Base-by-base conservation (phyloP, 1,140 invertebrate species). In the Aphis gossypii region DNA sequence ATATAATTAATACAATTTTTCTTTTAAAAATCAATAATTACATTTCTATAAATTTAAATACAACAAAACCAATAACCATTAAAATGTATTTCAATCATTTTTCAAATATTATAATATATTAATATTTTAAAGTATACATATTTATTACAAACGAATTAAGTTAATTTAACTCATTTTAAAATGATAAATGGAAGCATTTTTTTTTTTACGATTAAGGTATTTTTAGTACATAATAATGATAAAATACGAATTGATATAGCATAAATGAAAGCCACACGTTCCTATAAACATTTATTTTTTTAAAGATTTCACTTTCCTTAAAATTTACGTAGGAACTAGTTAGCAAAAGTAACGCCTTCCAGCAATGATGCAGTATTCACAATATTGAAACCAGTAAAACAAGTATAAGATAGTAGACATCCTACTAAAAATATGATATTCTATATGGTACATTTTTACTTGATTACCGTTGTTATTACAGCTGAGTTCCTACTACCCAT, bases 221-320 rank as follows among this genome's bases (percentile, higher is more conserved):
- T 35, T 48, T 88, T 56, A 56, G 14, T n/a, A n/a, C 30, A 68
- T 68, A n/a, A 56, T 56, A 6, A 30, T 46, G 60, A 20, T 91
- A 76, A 82, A 48, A 92, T n/a, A 20, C 60, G 35, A 92, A 92
- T 44, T 82, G n/a, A 82, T 23, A 46, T 21, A 46, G 21, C 46
- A 56, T 83, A 54, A 30, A 44, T 44, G 54, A 56, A 76, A 76
- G 60, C 60, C 30, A 76, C 60, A 35, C 60, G 1, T 76, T 76
- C 60, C 30, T 76, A 76, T 92, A 92, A 46, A 92, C 48, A 60
- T 82, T 35, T 41, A 41, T 41, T n/a, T 18, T 51, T n/a, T 76
- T 83, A 83, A 51, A 83, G 82, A 84, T 92, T 92, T 92, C 91
- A 92, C 91, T 92, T 92, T 92, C 76, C 30, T 92, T 41, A 83